Base-by-base conservation (phyloP, 2,888 invertebrate genomes). In the Amiota mariae region DNA sequence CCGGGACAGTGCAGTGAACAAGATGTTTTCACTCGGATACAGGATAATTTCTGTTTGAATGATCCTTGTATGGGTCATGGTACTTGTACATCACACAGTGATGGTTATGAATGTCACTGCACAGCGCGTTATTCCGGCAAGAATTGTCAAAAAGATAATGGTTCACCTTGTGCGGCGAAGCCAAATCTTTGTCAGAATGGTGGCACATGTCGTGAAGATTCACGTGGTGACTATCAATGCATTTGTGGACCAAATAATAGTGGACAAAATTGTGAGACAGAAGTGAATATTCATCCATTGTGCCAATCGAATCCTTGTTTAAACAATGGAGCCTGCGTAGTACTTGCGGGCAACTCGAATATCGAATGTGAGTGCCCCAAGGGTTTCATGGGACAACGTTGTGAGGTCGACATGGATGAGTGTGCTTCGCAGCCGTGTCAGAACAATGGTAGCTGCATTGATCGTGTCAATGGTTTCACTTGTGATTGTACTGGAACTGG, bases 41-140 rank as follows among this genome's bases (percentile, higher is more conserved):
- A 92, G 24, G 92, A 92, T 81, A 94, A 95, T 90, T 93, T 93
- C 88, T 96, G 96, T 89, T 91, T 93, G 85, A 93, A 94, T 87
- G 95, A 95, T 89, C 95, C 96, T 46, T 96, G 95, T 90, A 93
- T 96, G 94, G 92, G 94, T 84, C 95, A 94, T 89, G 96, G 96
- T 72, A 93, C 92, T 66, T 96, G 96, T 90, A 93, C 95, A 79
- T 95, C 94, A 59, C 92, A 93, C 68, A 76, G 92, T 78, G 96
- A 96, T 86, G 85, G 93, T 76, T 97, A 96, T 90, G 94, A 94
- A 87, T 97, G 97, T 90, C 93, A 93, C 87, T 97, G 97, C 91
- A 92, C 94, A 74, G 93, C 95, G 49, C 93, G 96, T 72, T 97
- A 95, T 90, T 93, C 94, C 72, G 97, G 97, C 80, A 94, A 94